phyloP scores from a whole-genome alignment of 53 echinoderm and acorn worm species.

The Temnopleurus reevesii region DNA sequence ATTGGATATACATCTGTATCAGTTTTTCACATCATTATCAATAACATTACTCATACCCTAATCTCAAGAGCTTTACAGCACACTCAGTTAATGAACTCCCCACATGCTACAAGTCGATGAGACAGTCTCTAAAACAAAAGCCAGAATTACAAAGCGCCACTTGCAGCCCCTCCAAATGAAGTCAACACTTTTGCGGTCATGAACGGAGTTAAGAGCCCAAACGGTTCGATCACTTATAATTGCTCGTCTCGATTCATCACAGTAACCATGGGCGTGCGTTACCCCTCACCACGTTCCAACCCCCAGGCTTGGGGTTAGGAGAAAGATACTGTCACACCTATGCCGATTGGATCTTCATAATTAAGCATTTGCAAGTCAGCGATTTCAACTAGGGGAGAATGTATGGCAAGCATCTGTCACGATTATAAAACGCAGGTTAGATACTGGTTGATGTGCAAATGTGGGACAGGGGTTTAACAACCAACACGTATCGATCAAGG shows the following conservation, averaged over 20 bases:
- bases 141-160: background rate
- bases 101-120: background rate
- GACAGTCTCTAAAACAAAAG: background rate
- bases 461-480: conserved; percentile 20
- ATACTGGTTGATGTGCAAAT: too few relatives aligned
- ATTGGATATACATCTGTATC: background rate
- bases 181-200: conserved; percentile 35
- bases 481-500: conserved; percentile 36
- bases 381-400: too few relatives aligned
- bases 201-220: background rate
- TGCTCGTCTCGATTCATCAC: background rate
- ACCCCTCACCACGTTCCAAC: background rate
- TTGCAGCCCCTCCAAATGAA: conserved; percentile 1
- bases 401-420: too few relatives aligned
- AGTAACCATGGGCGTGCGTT: background rate
- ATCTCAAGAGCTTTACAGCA: background rate
- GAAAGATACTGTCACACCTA: too few relatives aligned
- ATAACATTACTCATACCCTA: conserved; percentile 28
- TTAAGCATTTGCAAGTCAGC: too few relatives aligned
- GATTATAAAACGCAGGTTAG: too few relatives aligned
- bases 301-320: background rate
- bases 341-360: too few relatives aligned
- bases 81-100: background rate
- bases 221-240: conserved; percentile 13
- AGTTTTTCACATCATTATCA: background rate